phyloP scores from a whole-genome alignment of 2,113 vertebrate species.

The Chaetodon trifascialis region DNA sequence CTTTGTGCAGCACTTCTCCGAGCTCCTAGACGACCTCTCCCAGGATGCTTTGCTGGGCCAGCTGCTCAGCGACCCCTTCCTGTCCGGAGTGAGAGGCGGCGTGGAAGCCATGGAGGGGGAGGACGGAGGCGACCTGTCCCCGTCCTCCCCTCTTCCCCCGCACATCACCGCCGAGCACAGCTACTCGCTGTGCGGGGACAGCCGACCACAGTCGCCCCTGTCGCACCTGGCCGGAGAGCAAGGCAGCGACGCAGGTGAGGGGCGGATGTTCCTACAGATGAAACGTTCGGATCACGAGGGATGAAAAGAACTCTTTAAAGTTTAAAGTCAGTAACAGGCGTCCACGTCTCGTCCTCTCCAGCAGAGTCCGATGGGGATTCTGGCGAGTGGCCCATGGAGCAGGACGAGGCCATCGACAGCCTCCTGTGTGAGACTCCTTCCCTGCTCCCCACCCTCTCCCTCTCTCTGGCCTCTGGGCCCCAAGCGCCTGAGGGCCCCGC shows the following conservation, averaged over 20 bases:
- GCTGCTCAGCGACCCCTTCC: conserved; percentile 97
- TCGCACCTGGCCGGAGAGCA: conserved; percentile 89
- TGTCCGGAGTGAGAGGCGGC: conserved; percentile 84
- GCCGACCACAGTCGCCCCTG: conserved; percentile 93
- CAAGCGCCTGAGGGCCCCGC: conserved; percentile 58
- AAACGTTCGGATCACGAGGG: no score
- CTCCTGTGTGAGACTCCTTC: conserved; percentile 86
- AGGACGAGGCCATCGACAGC: conserved; percentile 87
- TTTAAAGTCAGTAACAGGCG: background rate
- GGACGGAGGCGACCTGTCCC: conserved; percentile 88
- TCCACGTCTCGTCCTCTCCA: conserved; percentile 39
- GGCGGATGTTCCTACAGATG: no score
- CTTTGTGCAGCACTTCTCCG: conserved; percentile 92
- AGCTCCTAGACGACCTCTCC: conserved; percentile 96
- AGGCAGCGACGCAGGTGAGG: conserved; percentile 90
- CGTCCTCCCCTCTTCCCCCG: conserved; percentile 89
- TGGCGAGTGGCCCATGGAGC: conserved; percentile 91
- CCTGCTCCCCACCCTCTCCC: conserved; percentile 89
- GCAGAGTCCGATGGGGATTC: conserved; percentile 88
- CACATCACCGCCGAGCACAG: conserved; percentile 98
- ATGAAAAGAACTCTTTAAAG: background rate
- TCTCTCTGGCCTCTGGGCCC: conserved; percentile 81
- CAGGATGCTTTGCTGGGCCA: conserved; percentile 95
- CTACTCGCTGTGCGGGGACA: conserved; percentile 96
- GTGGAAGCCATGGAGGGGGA: conserved; percentile 89